Base-by-base conservation (phyloP, 2,888 invertebrate species). In the Hyposoter didymator region DNA sequence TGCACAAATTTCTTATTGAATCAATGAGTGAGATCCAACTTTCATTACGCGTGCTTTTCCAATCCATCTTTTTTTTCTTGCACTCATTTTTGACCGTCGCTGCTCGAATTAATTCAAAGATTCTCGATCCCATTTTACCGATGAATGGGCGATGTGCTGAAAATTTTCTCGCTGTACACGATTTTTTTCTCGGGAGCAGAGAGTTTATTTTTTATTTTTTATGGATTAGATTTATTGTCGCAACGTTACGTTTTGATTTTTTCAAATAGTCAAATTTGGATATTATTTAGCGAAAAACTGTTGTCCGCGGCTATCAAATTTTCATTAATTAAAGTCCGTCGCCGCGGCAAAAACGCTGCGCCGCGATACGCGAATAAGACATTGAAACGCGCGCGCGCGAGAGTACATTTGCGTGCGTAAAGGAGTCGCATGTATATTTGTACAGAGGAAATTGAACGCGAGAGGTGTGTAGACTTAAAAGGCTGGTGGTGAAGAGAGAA, bases 1-100 rank as follows among this genome's bases (percentile, higher is more conserved):
- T 39, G 5, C 35, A 35, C 49, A 52, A 45, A 72, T 22, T 76
- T 66, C 35, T 39, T 22, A 35, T 19, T 64, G 67, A 84, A 75
- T 74, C 62, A 39, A 80, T 69, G 66, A 69, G 55, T 73, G n/a
- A 43, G 39, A 64, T 75, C 76, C 28, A 72, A 86, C 78, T 74
- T 55, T 76, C 19, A 12, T 28, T 47, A 55, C 55, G 67, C 14
- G 70, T 12, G 17, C n/a, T 52, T 43, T 55, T 64, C 52, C 14
- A 74, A 73, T 78, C 35, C 10, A 64, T 67, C 75, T 43, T 64
- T 47, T 45, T 6, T n/a, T 45, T 64, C 49, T 28, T 49, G n/a
- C n/a, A 22, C 82, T 64, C 55, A 52, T 47, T n/a, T 14, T 17
- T 47, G 19, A 2, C 8, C n/a, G 3, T 22, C 6, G 64, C 10